Evolutionary conservation across 2,113 vertebrate genomes (phyloP).

Genomic region (Myodes glareolus): DNA sequence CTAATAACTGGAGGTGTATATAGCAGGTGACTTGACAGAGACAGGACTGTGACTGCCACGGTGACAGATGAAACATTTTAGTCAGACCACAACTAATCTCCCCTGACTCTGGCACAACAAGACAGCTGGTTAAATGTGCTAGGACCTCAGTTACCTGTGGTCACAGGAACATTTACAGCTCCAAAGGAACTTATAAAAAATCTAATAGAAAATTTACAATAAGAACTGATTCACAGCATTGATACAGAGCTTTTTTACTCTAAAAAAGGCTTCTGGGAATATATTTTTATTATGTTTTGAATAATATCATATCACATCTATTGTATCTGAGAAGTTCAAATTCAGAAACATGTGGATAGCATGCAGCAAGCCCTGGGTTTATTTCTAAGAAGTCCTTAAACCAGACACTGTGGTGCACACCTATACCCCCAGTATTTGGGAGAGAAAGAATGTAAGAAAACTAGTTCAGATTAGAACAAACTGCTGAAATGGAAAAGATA

Average conservation of each 20-base stretch:
- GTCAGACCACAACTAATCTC: not conserved
- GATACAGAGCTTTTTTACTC: not conserved
- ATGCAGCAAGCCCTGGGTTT: not conserved
- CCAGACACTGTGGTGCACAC: not conserved
- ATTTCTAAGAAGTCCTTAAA: not conserved
- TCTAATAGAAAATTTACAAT: constrained; percentile 52
- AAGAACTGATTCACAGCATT: not conserved
- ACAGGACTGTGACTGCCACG: not conserved
- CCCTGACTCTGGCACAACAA: constrained; percentile 35
- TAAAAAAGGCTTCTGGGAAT: constrained; percentile 34
- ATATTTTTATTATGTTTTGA: constrained; percentile 50
- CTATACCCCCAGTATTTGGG: no score
- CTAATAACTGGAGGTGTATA: not conserved
- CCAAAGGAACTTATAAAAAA: constrained; percentile 25
- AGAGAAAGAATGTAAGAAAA: not conserved
- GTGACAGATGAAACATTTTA: constrained; percentile 16
- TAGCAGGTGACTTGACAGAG: not conserved
- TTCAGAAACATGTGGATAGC: not conserved
- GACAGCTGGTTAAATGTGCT: not conserved
- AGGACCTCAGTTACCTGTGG: not conserved
- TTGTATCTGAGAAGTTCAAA: constrained; percentile 47
- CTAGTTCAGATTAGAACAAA: not conserved
- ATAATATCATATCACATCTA: not conserved
- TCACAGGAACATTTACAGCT: constrained; percentile 25
- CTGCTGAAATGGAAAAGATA: not conserved